Evolutionary conservation across 2,888 invertebrate genomes (phyloP), one percentile per base, ranked within the genome.

Genomic region (Rhamphomyia laevipes): DNA sequence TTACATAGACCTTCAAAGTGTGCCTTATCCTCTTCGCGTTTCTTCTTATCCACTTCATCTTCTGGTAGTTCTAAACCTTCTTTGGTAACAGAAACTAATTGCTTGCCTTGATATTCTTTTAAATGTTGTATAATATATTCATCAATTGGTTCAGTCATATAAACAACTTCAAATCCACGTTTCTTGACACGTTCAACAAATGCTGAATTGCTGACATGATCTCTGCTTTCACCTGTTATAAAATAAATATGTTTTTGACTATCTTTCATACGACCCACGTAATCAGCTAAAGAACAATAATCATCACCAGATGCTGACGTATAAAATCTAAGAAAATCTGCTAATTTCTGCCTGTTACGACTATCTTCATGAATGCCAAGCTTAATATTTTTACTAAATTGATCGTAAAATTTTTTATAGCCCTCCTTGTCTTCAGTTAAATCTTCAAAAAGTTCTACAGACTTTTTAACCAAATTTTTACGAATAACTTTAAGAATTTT

Each of bases 81-180:
- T 74, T 97, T 99, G 57, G 96, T 96, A 44, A 99, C 96, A 0
- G 94, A 95, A 0, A 96, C 92, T 21, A 99, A 75, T 56, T 87
- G 85, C 72, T 96, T 96, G 57, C 93, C 96, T 61, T 99, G 95
- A 64, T 88, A 97, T 66, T 99, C 97, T 74, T 91, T 97, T 76
- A 99, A 77, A 71, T 99, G 96, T 70, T 99, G 97, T 21, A 95
- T 93, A 59, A 95, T 94, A 65, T 99, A 99, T 73, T 99, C 97
- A 73, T 99, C 99, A 62, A 99, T 99, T 48, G 99, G 97, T 70
- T 99, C 97, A 0, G 88, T 87, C 97, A 99, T 99, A 83, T 97
- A 99, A 46, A 99, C 80, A 1, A 93, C 92, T 74, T 99, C 97
- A 64, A 91, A 95, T 33, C 97, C 97, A 63, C 95, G 88, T 67